Base-by-base conservation (phyloP, 2,888 invertebrate genomes). In the Hypselothyrea guttata region DNA sequence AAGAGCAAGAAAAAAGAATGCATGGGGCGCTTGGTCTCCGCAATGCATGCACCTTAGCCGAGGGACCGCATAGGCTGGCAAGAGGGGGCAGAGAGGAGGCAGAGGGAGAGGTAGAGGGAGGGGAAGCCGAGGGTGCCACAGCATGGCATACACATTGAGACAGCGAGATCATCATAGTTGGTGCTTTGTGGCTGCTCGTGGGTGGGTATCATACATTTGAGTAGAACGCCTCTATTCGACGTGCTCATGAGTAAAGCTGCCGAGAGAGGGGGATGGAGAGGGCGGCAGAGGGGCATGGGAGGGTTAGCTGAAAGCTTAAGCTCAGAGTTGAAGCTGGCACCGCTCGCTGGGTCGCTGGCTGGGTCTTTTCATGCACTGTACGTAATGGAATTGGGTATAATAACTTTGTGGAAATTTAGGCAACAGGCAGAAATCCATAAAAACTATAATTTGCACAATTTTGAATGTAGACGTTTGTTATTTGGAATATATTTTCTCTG, bases 121-220 rank as follows among this genome's bases (percentile, higher is more conserved):
- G 1, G n/a, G 7, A 11, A n/a, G n/a, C 9, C 3, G 40, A 11
- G 27, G 27, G 27, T 2, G 12, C 11, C 5, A 2, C 11, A 22
- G 33, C 11, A 12, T 4, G 33, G 33, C 11, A 12, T 8, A 41
- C 28, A 28, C n/a, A 33, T 33, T 37, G 46, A 42, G 45, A 54
- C 64, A 75, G 86, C 11, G 38, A 15, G 56, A 59, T 59, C 34
- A 46, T 59, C 55, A 27, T 47, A 49, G 51, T 42, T 59, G 34
- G 15, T 41, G 37, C 60, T 54, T 53, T 69, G 40, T 34, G 52
- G 61, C 71, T 77, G 87, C 87, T 88, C 87, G 87, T 88, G 88
- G 87, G 87, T 88, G 87, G 87, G 87, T 87, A 87, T 88, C 88
- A 87, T 87, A 87, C 88, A 88, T 87, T 88, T 88, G 88, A 86